Evolutionary conservation across 2,797 vertebrate genomes (phyloP), one percentile per base, ranked within the genome.

Genomic region (Cichlasoma orientale): DNA sequence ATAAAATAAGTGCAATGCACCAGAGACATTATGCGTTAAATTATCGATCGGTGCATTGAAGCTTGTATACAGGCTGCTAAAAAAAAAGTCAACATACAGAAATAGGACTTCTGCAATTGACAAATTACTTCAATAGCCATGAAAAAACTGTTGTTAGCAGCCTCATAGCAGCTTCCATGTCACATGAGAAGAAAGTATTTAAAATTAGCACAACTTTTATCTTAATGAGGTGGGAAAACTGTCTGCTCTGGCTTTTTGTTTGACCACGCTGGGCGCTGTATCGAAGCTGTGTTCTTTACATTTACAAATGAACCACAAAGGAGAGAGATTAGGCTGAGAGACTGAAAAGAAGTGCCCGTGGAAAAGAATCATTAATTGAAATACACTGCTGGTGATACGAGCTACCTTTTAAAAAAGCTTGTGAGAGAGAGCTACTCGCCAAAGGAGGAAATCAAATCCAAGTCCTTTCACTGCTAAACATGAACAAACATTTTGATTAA

Each of bases 401-500:
- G 25, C 27, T 19, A 29, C 16, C 63, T 68, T 50, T 68, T 50
- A n/a, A 68, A 50, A 50, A 50, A n/a, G 63, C 63, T 29, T 31
- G 44, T 29, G 41, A 68, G 47, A 50, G 47, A 8, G 47, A 18
- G 41, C 41, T 7, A 27, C n/a, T 63, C 76, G n/a, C 44, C 66
- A 25, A 59, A 68, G 72, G 21, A 80, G 12, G 21, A 77, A 73
- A 63, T 52, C 56, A 36, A 14, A 57, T 13, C 55, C n/a, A 44
- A 59, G 25, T 29, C 14, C 23, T 61, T 74, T 56, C 19, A 12
- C 38, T 56, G 50, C 55, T 38, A n/a, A 21, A 55, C 41, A 21
- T 16, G 14, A 77, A 57, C 41, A 59, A 61, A 69, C 6, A 47
- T 80, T 56, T 71, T 63, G 33, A 79, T 55, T 63, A 74, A 38